phyloP scores from a whole-genome alignment of 1,140 invertebrate species.

The Drosophila gunungcola region DNA sequence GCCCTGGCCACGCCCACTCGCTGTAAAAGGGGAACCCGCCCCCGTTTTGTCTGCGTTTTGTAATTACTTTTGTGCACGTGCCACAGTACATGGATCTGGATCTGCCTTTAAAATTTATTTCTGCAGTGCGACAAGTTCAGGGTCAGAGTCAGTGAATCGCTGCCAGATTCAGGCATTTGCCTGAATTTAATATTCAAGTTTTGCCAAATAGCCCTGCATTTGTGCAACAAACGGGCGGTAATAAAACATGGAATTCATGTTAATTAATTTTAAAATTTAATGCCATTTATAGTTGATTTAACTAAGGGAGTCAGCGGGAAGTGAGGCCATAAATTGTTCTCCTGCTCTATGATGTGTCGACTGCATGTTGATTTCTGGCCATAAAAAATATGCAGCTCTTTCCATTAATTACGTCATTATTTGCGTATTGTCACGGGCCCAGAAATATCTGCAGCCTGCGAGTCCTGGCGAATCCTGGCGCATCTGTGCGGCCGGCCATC shows the following conservation, averaged over 20 bases:
- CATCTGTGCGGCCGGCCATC: conserved; percentile 54
- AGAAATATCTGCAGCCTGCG: conserved; percentile 13
- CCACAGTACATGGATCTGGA: conserved; percentile 30
- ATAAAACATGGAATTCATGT: conserved; percentile 36
- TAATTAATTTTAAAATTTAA: conserved; percentile 67
- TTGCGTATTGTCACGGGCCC: conserved; percentile 64
- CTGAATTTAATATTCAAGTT: conserved; percentile 36
- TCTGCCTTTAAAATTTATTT: conserved; percentile 39
- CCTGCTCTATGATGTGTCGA: conserved; percentile 39
- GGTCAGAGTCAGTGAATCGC: conserved; percentile 49
- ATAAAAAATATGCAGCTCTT: conserved; percentile 59
- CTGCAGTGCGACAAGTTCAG: conserved; percentile 56
- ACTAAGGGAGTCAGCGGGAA: conserved; percentile 37
- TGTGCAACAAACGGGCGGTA: conserved; percentile 15
- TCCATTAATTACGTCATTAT: conserved; percentile 77
- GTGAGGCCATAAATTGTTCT: conserved; percentile 22
- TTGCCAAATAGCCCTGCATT: conserved; percentile 7
- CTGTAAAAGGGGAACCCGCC: conserved; percentile 12
- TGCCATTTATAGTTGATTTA: conserved; percentile 57
- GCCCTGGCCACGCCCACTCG: conserved; percentile 37
- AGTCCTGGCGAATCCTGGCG: conserved; percentile 5
- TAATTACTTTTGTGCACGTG: conserved; percentile 75
- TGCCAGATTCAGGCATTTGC: conserved; percentile 7
- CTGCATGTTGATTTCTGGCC: conserved; percentile 65
- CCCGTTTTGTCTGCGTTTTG: conserved; percentile 57